phyloP scores from a whole-genome alignment of 2,797 vertebrate species.

The Glossophaga mutica region DNA sequence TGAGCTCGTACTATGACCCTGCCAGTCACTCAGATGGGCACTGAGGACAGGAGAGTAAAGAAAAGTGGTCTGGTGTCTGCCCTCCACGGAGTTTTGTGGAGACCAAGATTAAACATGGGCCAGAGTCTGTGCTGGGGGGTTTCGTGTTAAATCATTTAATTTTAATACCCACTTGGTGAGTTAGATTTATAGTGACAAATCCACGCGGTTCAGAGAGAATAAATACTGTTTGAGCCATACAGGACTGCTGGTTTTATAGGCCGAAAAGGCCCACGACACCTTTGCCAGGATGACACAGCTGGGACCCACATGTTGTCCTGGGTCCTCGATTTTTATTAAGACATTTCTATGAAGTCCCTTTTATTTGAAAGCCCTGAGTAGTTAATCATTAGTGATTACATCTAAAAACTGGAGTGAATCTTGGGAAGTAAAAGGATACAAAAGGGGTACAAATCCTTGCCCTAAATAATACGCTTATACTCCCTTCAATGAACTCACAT shows the following conservation, averaged over 20 bases:
- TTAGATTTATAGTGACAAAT: neutral
- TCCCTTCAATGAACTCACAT: neutral
- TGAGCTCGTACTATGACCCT: neutral
- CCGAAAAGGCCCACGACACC: neutral
- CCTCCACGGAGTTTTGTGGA: neutral
- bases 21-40: neutral
- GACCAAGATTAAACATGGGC: neutral
- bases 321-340: neutral
- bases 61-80: neutral
- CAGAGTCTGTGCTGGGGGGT: neutral
- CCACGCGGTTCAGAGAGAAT: neutral
- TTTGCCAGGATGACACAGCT: neutral
- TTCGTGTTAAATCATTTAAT: neutral
- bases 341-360: neutral
- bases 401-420: neutral
- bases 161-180: neutral
- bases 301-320: neutral
- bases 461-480: neutral
- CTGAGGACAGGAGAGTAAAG: neutral
- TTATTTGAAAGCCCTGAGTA: neutral
- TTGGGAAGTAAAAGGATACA: neutral
- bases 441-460: neutral
- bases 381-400: neutral
- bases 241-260: neutral
- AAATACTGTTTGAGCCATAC: neutral